These are phyloP conservation scores for Macrobrachium nipponense DNA, from an alignment of 1,140 invertebrate genomes.

Conservation along the genomic window DNA sequence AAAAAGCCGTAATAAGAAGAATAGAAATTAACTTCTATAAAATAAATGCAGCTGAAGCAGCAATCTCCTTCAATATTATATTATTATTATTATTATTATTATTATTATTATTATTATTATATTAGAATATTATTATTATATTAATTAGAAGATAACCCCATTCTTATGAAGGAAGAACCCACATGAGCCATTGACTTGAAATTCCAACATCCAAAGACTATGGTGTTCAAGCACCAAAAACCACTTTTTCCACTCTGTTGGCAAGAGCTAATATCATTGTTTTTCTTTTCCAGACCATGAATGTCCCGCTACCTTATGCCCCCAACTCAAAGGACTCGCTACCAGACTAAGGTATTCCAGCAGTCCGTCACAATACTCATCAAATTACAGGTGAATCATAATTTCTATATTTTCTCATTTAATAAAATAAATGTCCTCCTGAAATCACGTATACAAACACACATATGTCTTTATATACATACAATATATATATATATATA, in stretches of 20 bases:
- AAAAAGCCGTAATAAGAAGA: too few relatives aligned
- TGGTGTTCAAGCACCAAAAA: background rate
- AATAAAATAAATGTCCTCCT: background rate
- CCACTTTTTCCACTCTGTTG: background rate
- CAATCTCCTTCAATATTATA: too few relatives aligned
- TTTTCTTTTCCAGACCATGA: conserved; percentile 29
- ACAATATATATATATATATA: conserved; percentile 10
- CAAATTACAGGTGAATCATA: conserved; percentile 36
- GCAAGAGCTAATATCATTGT: background rate
- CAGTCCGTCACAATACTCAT: conserved; percentile 53
- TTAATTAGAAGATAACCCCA: too few relatives aligned
- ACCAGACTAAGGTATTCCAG: conserved; percentile 56
- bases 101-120: too few relatives aligned
- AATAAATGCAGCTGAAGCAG: too few relatives aligned
- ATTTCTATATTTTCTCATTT: background rate
- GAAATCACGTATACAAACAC: background rate
- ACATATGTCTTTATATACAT: background rate
- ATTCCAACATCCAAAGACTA: too few relatives aligned
- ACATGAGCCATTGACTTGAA: too few relatives aligned
- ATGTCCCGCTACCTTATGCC: conserved; percentile 36
- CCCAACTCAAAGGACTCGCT: conserved; percentile 31
- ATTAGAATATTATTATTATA: too few relatives aligned
- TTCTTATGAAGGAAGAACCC: too few relatives aligned
- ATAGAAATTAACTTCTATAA: too few relatives aligned
- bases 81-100: too few relatives aligned